Evolutionary conservation across 2,113 vertebrate species (phyloP).

Genomic region (Sylvietta virens): DNA sequence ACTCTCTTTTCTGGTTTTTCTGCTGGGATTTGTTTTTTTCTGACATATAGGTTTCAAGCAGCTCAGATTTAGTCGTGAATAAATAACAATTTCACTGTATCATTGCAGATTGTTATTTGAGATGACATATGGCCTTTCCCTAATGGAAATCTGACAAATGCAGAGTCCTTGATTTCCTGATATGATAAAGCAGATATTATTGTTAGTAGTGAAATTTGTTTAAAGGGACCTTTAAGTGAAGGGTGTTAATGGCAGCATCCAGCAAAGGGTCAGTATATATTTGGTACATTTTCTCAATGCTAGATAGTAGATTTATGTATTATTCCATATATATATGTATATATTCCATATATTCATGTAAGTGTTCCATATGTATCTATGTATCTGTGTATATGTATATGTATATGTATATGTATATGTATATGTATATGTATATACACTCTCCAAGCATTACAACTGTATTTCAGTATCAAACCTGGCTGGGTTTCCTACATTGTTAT

Average conservation of each 20-base stretch:
- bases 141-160: constrained; percentile 24
- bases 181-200: not conserved
- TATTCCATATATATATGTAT: not conserved
- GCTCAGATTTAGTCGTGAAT: constrained; percentile 49
- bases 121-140: not conserved
- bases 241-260: not conserved
- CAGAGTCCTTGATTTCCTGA: constrained; percentile 12
- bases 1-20: constrained; percentile 35
- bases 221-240: not conserved
- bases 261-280: not conserved
- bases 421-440: not conserved
- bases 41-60: constrained; percentile 20
- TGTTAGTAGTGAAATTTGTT: not conserved
- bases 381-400: too few relatives aligned
- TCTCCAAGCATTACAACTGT: not conserved
- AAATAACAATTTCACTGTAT: constrained; percentile 55
- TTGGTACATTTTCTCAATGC: constrained; percentile 42
- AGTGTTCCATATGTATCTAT: too few relatives aligned
- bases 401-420: not conserved
- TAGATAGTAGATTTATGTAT: not conserved
- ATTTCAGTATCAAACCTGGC: not conserved
- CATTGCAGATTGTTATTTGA: constrained; percentile 55
- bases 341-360: too few relatives aligned
- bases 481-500: not conserved
- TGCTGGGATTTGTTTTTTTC: not conserved